Evolutionary conservation across 2,797 vertebrate genomes (phyloP).

Genomic region (Phyllotis vaccarum): DNA sequence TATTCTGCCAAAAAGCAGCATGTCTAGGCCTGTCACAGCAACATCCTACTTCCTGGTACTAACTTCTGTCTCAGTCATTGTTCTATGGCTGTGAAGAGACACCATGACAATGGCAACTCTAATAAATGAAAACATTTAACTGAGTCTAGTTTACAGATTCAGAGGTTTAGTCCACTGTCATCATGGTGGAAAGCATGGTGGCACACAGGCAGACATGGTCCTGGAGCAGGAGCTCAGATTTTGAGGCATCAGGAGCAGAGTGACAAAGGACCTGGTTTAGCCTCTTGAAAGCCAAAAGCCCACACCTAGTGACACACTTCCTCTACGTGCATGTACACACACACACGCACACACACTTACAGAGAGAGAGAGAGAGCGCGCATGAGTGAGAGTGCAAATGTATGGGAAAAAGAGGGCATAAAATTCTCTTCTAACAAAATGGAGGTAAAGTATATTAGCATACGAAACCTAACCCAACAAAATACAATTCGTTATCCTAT

Average conservation of each 20-base stretch:
- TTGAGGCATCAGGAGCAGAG: too few relatives aligned
- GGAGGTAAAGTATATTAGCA: constrained; percentile 41
- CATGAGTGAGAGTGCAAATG: neutral
- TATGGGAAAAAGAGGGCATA: neutral
- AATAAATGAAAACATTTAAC: neutral
- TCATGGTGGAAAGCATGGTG: neutral
- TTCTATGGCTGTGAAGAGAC: neutral
- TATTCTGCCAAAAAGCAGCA: neutral
- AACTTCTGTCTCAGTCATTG: neutral
- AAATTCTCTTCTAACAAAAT: constrained; percentile 34
- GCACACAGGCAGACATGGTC: neutral
- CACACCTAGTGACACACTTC: neutral
- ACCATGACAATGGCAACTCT: neutral
- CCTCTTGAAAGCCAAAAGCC: neutral
- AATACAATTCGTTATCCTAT: constrained; percentile 58
- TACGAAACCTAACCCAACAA: constrained; percentile 42
- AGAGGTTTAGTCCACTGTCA: too few relatives aligned
- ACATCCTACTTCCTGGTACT: neutral
- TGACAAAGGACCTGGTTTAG: too few relatives aligned
- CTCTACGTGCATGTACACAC: neutral
- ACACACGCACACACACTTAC: neutral
- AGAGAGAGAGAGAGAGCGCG: too few relatives aligned
- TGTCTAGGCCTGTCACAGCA: neutral
- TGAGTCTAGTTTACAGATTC: too few relatives aligned
- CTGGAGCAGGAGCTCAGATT: neutral